Percentiles rank a stretch among this genome's conserved stretches.
These are phyloP conservation scores for Cryptocephalus moraei DNA, from an alignment of 2,888 invertebrate genomes.

Conservation along the genomic window DNA sequence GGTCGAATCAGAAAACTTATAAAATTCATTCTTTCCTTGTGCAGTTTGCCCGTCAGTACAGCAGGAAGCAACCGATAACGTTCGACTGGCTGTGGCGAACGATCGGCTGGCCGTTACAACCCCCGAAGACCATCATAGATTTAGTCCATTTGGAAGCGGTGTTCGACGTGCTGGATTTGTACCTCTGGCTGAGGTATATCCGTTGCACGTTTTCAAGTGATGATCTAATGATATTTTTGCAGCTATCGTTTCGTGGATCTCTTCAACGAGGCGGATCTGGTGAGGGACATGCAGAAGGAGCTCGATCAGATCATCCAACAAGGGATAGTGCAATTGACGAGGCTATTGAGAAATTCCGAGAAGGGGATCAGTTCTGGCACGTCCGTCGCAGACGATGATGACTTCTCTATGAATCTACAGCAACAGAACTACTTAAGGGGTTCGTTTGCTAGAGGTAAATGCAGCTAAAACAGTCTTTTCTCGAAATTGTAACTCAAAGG, in stretches of 20 bases:
- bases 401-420: slow-evolving; percentile 32
- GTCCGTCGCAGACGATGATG: slow-evolving; percentile 33
- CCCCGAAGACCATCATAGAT: slow-evolving; percentile 79
- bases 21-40: slow-evolving; percentile 13
- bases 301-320: slow-evolving; percentile 82
- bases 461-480: neutral
- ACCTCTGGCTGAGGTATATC: slow-evolving; percentile 84
- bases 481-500: no score
- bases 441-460: slow-evolving; percentile 14
- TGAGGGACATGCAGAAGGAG: slow-evolving; percentile 77
- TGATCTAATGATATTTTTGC: slow-evolving; percentile 17
- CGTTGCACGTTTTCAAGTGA: neutral
- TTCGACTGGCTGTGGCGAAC: slow-evolving; percentile 75
- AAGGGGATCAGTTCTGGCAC: slow-evolving; percentile 38
- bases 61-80: slow-evolving; percentile 79
- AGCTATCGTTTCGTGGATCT: slow-evolving; percentile 89
- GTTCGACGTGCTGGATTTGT: slow-evolving; percentile 92
- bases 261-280: slow-evolving; percentile 70
- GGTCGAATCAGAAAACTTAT: no score
- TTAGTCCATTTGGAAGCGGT: slow-evolving; percentile 85
- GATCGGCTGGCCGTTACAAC: slow-evolving; percentile 79
- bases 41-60: slow-evolving; percentile 85
- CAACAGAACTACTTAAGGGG: slow-evolving; percentile 42
- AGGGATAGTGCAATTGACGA: slow-evolving; percentile 77
- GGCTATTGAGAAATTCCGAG: slow-evolving; percentile 53